These are phyloP conservation scores for Aradus depressus DNA, from an alignment of 2,888 invertebrate genomes.

Conservation along the genomic window DNA sequence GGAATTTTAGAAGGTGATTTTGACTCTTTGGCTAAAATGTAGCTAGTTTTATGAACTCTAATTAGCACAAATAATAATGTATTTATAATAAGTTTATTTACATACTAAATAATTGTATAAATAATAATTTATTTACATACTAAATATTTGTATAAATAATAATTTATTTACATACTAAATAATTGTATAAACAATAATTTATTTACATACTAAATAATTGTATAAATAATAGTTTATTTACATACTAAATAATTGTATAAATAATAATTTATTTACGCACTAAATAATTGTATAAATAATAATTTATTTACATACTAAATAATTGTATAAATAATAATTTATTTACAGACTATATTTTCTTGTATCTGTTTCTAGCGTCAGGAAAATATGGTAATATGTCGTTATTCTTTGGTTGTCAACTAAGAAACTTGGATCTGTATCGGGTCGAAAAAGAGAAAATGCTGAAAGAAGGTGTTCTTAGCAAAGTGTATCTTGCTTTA, in stretches of 20 bases:
- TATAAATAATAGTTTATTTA: background rate
- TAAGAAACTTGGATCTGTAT: slow-evolving; percentile 68
- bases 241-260: background rate
- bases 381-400: slow-evolving; percentile 51
- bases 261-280: background rate
- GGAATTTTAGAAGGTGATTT: no score
- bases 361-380: slow-evolving; percentile 21
- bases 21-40: no score
- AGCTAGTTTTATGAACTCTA: no score
- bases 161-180: no score
- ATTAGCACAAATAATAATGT: no score
- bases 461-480: slow-evolving; percentile 55
- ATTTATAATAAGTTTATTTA: no score
- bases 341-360: background rate
- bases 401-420: slow-evolving; percentile 82
- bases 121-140: no score
- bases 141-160: no score
- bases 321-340: background rate
- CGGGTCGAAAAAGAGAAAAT: slow-evolving; percentile 67
- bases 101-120: no score
- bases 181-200: no score
- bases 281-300: background rate
- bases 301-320: background rate
- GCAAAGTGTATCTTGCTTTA: slow-evolving; percentile 68
- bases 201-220: no score